Evolutionary conservation across 2,113 vertebrate genomes (phyloP).

Genomic region (Numenius arquata): DNA sequence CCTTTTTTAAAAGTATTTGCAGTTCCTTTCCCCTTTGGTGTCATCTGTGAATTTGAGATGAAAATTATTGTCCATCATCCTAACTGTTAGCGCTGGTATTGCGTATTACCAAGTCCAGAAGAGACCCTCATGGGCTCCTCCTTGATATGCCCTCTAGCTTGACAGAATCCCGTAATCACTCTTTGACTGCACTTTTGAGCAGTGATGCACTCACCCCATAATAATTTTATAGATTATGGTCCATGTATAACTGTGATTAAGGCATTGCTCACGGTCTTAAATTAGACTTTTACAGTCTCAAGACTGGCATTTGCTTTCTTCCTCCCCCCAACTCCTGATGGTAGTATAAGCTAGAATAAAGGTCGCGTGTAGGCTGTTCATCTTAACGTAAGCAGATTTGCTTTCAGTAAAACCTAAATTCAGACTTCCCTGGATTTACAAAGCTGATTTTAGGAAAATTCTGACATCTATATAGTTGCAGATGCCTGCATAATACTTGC

Average conservation of each 20-base stretch:
- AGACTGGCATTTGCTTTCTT: not conserved
- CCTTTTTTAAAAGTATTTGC: not conserved
- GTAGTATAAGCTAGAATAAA: not conserved
- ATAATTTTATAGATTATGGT: constrained; percentile 26
- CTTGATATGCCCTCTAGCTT: constrained; percentile 17
- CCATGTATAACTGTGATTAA: constrained; percentile 15
- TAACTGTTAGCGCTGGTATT: not conserved
- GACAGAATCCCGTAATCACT: not conserved
- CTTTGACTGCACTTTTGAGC: not conserved
- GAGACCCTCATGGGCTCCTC: not conserved
- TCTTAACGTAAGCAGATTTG: not conserved
- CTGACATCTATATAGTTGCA: not conserved
- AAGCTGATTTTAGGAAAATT: not conserved
- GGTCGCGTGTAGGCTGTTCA: not conserved
- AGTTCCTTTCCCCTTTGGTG: not conserved
- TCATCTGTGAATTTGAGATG: not conserved
- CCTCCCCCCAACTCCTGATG: fast-evolving
- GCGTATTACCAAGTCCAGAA: not conserved
- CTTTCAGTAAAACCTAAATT: not conserved
- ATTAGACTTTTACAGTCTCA: not conserved
- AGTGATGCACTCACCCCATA: constrained; percentile 1
- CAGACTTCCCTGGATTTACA: not conserved
- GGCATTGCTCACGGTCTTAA: not conserved
- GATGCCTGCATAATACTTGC: not conserved
- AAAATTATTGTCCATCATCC: not conserved